phyloP scores from a whole-genome alignment of 2,113 vertebrate genomes.

The Azemiops feae region DNA sequence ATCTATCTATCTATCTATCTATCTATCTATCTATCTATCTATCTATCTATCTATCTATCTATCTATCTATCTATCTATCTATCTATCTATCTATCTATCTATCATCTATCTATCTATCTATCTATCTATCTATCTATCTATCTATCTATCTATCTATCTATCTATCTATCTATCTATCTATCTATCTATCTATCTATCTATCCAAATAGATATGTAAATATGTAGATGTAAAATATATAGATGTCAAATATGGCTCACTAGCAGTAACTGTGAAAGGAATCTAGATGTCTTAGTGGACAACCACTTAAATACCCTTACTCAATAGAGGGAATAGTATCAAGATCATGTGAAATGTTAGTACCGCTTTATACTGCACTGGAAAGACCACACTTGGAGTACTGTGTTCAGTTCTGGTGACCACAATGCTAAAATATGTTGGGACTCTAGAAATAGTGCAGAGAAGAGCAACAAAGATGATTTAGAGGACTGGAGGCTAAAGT shows the following conservation, averaged over 20 bases:
- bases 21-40: background rate
- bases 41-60: too few species aligned
- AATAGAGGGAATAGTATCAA: too few species aligned
- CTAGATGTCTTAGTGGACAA: too few species aligned
- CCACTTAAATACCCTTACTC: too few species aligned
- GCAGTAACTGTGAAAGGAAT: too few species aligned
- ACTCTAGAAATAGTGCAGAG: background rate
- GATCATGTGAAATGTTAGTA: too few species aligned
- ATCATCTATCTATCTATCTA: background rate
- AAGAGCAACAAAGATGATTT: background rate
- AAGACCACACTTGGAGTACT: background rate
- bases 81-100: background rate
- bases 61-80: too few species aligned
- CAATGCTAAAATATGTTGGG: background rate
- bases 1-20: background rate
- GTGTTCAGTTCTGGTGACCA: background rate
- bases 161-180: too few species aligned
- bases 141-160: background rate
- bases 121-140: background rate
- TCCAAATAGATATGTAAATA: too few species aligned
- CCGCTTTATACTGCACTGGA: too few species aligned
- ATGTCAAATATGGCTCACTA: too few species aligned
- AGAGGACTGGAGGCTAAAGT: background rate
- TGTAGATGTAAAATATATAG: too few species aligned
- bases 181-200: background rate